Evolutionary conservation across 2,797 vertebrate species (phyloP), one percentile per base, ranked within the genome.

Genomic region (Siniperca scherzeri): DNA sequence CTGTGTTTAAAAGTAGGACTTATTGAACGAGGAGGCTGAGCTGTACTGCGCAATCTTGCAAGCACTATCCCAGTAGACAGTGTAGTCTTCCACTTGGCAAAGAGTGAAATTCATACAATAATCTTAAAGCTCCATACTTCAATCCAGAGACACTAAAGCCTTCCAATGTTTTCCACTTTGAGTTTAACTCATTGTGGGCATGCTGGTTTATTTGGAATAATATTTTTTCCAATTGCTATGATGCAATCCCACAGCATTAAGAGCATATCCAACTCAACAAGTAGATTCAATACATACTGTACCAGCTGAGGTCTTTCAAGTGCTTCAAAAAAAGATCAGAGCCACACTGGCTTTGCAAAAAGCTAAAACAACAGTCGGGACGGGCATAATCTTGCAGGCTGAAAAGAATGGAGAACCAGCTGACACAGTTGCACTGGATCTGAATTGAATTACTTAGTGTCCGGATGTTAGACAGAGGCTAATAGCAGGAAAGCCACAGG

Each of bases 321-420:
- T 46, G 59, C 59, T 65, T 82, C 53, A 77, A 68, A 48, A 72
- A 53, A 27, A 40, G 25, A 70, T 60, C 21, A 64, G 50, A 77
- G 65, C 27, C 62, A 61, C 52, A 9, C 36, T 36, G 33, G 25
- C 25, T 71, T 64, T 59, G 19, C 36, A 33, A 38, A 78, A 52
- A 59, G 46, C 42, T 53, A 6, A 25, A 42, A 75, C 57, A 42
- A 61, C 50, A 73, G 46, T 66, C 13, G 25, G n/a, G 14, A 12
- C 3, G 3, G 46, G n/a, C 17, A 10, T 22, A 30, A 68, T 22
- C 55, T 40, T 46, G 27, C 7, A 22, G 13, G 50, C 10, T 10
- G 2, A 25, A 27, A 56, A 56, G 55, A 56, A 13, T 13, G 44
- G 13, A n/a, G 21, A 40, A 44, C 5, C 50, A 27, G 68, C 30